A percentile compares a stretch with the other conserved stretches of the same genome.
phyloP scores from a whole-genome alignment of 2,113 vertebrate species.

The Cariama cristata region DNA sequence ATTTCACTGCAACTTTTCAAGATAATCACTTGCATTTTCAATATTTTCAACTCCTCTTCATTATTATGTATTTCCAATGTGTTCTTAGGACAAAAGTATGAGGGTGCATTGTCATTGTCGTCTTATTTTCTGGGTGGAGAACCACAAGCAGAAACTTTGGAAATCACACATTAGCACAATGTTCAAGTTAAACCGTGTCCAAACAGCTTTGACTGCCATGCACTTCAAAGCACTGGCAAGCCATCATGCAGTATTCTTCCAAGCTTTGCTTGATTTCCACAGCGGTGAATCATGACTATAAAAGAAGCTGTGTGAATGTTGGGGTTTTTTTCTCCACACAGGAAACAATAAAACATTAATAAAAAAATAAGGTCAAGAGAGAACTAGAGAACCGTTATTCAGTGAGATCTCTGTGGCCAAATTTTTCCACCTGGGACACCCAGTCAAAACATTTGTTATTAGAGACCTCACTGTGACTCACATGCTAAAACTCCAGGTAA shows the following conservation, averaged over 20 bases:
- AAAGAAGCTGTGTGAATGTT: conserved; percentile 37
- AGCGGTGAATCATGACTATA: conserved; percentile 55
- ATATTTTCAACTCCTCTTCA: background rate
- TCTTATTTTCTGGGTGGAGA: conserved; percentile 32
- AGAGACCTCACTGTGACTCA: background rate
- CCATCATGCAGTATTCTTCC: background rate
- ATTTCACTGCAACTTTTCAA: background rate
- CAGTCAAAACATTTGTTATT: conserved; percentile 2
- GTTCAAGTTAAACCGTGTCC: conserved; percentile 13
- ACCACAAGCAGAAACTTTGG: conserved; percentile 19
- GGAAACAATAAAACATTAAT: conserved; percentile 47
- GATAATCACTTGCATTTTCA: background rate
- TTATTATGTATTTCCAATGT: background rate
- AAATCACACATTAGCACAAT: conserved; percentile 46
- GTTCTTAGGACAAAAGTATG: background rate
- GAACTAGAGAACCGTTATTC: background rate
- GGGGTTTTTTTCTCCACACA: background rate
- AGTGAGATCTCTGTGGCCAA: background rate
- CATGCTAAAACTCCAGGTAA: background rate
- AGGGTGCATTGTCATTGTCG: background rate
- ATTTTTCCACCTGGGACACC: background rate
- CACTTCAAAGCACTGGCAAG: conserved; percentile 59
- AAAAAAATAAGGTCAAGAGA: conserved; percentile 13
- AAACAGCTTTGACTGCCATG: background rate
- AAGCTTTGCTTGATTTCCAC: conserved; percentile 29